phyloP scores from a whole-genome alignment of 2,113 vertebrate species.

The Pterocles burchelli region DNA sequence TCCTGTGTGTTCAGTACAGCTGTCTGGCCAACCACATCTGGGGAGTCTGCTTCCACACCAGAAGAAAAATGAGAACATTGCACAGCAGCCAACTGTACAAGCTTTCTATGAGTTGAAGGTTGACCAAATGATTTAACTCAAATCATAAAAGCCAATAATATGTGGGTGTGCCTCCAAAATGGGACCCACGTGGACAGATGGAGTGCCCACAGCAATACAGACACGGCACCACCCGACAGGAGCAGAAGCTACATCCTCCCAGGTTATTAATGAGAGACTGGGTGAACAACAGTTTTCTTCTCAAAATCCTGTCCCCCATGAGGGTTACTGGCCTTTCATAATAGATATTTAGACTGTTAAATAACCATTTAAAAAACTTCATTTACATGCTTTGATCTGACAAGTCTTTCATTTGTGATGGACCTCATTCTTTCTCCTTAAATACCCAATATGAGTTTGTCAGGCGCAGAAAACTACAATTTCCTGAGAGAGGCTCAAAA shows the following conservation, averaged over 20 bases:
- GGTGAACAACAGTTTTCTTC: not conserved
- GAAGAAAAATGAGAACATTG: rapidly evolving
- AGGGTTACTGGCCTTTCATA: not conserved
- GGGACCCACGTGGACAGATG: not conserved
- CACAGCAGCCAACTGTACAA: not conserved
- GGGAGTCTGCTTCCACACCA: not conserved
- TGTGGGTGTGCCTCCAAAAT: not conserved
- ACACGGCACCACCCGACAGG: rapidly evolving
- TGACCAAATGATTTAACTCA: not conserved
- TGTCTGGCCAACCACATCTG: not conserved
- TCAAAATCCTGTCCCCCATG: not conserved
- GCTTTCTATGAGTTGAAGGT: not conserved
- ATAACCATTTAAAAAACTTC: not conserved
- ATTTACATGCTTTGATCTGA: not conserved
- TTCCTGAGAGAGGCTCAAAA: not conserved
- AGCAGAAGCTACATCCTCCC: not conserved
- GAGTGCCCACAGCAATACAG: rapidly evolving
- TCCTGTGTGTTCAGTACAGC: not conserved
- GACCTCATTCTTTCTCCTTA: not conserved
- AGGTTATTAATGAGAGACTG: not conserved
- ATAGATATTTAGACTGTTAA: not conserved
- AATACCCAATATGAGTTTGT: not conserved
- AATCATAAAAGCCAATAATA: not conserved
- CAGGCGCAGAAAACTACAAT: not conserved
- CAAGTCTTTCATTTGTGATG: not conserved